These are phyloP conservation scores for Tipula lateralis DNA, from an alignment of 2,888 invertebrate genomes.

Conservation along the genomic window DNA sequence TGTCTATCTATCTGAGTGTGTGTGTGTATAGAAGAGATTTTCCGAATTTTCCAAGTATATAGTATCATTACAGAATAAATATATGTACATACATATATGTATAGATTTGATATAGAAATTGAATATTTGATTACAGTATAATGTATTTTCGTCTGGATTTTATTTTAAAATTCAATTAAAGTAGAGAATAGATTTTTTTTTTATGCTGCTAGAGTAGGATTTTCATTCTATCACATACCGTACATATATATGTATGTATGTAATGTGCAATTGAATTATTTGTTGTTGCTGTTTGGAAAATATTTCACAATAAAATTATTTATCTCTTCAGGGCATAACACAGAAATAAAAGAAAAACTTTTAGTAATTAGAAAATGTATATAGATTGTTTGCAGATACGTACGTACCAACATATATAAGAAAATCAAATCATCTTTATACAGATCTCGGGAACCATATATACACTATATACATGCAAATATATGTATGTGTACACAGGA, in stretches of 20 bases:
- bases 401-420: not conserved
- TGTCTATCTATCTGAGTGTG: not conserved
- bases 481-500: not conserved
- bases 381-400: not conserved
- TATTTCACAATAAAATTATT: not conserved
- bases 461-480: not conserved
- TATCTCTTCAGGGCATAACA: slow-evolving; percentile 4
- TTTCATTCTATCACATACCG: too few relatives aligned
- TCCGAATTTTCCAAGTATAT: not conserved
- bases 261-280: slow-evolving; percentile 12
- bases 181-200: not conserved
- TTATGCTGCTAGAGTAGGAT: not conserved
- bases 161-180: slow-evolving; percentile 24
- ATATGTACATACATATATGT: not conserved
- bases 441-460: not conserved
- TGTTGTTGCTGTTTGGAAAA: not conserved
- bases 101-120: slow-evolving; percentile 20
- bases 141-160: slow-evolving; percentile 19
- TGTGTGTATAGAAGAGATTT: not conserved
- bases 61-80: slow-evolving; percentile 1
- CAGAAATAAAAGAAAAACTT: not conserved
- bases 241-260: not conserved
- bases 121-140: slow-evolving; percentile 24
- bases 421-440: slow-evolving; percentile 12
- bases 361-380: not conserved